Conservation (phyloP, 2,888 invertebrate genomes). For the Stenotaenia linearis region DNA sequence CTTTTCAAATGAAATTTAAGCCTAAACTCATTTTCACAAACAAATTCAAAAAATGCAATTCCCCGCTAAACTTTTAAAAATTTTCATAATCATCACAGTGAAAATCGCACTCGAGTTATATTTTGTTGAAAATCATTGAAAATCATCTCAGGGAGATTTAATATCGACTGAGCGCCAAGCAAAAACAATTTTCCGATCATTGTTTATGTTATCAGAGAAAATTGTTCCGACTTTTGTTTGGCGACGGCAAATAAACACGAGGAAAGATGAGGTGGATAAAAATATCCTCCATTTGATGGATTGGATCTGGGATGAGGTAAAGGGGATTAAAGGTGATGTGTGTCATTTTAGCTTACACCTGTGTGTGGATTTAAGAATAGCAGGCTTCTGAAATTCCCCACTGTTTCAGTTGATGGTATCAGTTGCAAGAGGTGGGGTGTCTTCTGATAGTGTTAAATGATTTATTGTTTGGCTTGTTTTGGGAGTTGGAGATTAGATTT, state of each 20-base stretch:
- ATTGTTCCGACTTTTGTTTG: neutral
- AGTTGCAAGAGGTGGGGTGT: neutral
- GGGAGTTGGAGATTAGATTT: neutral
- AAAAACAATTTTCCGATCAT: no score
- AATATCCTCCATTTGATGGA: neutral
- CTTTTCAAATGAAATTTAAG: no score
- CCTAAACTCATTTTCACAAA: no score
- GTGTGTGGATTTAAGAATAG: neutral
- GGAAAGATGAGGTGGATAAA: no score
- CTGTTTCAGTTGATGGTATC: constrained; percentile 10
- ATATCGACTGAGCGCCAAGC: no score
- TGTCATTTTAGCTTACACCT: neutral
- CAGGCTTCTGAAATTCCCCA: constrained; percentile 21
- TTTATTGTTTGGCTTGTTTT: neutral
- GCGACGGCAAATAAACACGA: neutral
- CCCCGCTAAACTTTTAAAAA: no score
- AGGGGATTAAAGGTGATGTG: neutral
- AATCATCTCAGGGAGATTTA: no score
- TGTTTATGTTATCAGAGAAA: no score
- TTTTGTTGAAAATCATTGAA: no score
- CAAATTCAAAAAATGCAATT: no score
- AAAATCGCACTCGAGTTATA: no score
- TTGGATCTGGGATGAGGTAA: neutral
- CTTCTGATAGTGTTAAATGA: constrained; percentile 14
- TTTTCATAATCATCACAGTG: no score